Evolutionary conservation across 2,113 vertebrate genomes (phyloP), one percentile per base, ranked within the genome.

Genomic region (Mus pahari): DNA sequence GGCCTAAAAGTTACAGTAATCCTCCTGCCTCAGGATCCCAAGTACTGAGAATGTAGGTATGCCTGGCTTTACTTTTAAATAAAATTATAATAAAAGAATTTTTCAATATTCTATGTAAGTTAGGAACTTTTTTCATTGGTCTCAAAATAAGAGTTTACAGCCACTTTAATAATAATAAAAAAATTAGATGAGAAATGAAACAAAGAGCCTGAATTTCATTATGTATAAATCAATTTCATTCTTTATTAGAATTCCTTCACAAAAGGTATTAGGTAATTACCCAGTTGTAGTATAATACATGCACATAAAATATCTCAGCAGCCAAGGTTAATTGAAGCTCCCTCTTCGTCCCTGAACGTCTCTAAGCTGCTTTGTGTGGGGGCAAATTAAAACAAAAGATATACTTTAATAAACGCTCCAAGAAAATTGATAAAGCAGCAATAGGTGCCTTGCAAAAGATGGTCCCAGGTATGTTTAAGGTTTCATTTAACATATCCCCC

Each of bases 191-290:
- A 98, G 95, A 97, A 98, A 98, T 98, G 97, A 98, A 99, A 98
- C 91, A 98, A 98, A 97, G 97, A 0, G 97, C 96, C 98, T 98
- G 94, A 92, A 91, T 98, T 97, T 97, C 95, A 97, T 98, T 98
- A 98, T 95, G 97, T 92, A 98, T 97, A 98, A 98, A 98, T 98
- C 98, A 98, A 97, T 98, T 98, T 98, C 94, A 97, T 98, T 97
- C 96, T 98, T 98, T 98, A 98, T 98, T 99, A 98, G 97, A 98
- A 98, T 98, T 97, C 96, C 97, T 98, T 97, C 96, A 97, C 97
- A 98, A 98, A 98, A 98, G 97, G 66, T 98, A 98, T 98, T 98
- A 98, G 98, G 98, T 98, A 99, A 98, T 98, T 98, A 98, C 97
- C 92, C 93, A 97, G 96, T 97, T 98, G 98, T 97, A 98, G 96